These are phyloP conservation scores for Caerostris darwini DNA, from an alignment of 1,140 invertebrate genomes.

Conservation along the genomic window DNA sequence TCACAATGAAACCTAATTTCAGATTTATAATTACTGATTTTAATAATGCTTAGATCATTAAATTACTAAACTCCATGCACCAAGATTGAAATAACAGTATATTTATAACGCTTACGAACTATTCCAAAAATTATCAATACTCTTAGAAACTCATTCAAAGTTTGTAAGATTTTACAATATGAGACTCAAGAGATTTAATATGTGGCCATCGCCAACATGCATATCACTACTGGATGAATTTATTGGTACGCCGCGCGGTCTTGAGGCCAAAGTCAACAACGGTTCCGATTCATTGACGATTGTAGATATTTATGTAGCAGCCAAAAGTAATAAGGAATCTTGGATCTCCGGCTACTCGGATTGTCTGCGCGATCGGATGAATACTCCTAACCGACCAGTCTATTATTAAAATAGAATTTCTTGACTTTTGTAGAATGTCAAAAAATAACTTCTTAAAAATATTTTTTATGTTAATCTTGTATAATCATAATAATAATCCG, in stretches of 20 bases:
- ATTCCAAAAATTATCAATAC: background rate
- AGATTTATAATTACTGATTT: too few species aligned
- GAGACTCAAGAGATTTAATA: background rate
- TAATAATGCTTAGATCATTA: too few species aligned
- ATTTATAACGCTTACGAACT: background rate
- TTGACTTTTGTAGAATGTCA: background rate
- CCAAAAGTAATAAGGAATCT: conserved; percentile 18
- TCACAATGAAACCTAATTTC: too few species aligned
- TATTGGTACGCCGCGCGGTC: background rate
- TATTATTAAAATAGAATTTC: background rate
- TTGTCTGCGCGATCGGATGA: background rate
- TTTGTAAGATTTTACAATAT: background rate
- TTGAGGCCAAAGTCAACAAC: conserved; percentile 9
- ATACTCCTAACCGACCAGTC: background rate
- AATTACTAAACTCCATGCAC: too few species aligned
- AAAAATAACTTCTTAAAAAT: too few species aligned
- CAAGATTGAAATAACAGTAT: background rate
- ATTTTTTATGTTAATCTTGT: too few species aligned
- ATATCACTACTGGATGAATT: background rate
- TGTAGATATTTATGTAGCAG: background rate
- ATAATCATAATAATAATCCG: too few species aligned
- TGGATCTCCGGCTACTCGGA: background rate
- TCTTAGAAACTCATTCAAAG: background rate
- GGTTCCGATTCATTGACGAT: background rate
- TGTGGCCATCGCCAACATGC: background rate